Evolutionary conservation across 1,140 invertebrate genomes (phyloP).

Genomic region (Conopomorpha cramerella): DNA sequence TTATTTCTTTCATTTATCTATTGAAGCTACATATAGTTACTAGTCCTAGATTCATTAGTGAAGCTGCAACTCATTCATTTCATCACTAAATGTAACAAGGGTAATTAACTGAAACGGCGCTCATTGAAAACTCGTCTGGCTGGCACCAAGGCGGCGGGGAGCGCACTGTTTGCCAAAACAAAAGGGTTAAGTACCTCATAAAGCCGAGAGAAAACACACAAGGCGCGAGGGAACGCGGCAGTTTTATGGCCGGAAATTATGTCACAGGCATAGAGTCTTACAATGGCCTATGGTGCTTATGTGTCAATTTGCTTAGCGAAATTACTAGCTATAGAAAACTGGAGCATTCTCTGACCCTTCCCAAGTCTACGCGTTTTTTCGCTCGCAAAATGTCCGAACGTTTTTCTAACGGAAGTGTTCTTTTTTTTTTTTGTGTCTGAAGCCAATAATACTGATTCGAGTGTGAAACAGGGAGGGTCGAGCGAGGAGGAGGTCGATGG

Average conservation of each 20-base stretch:
- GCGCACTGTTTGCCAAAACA: constrained; percentile 10
- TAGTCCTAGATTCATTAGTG: no score
- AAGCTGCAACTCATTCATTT: no score
- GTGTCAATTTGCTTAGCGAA: no score
- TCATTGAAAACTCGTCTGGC: no score
- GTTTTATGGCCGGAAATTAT: constrained; percentile 21
- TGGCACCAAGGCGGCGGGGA: neutral
- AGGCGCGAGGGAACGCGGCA: constrained; percentile 6
- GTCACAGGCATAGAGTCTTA: neutral
- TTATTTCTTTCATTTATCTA: no score
- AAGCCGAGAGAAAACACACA: constrained; percentile 17
- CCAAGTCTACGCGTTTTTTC: no score
- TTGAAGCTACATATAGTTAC: no score
- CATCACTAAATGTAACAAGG: no score
- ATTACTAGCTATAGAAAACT: neutral
- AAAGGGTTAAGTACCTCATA: constrained; percentile 21
- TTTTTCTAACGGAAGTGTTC: neutral
- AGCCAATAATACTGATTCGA: neutral
- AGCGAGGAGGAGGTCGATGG: constrained; percentile 5
- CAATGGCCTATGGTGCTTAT: no score
- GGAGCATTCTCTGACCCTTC: neutral
- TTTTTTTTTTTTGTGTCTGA: no score
- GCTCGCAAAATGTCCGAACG: no score
- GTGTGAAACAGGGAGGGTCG: neutral
- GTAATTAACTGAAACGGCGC: no score